phyloP scores from a whole-genome alignment of 2,888 invertebrate species.

The Cenopis cana region DNA sequence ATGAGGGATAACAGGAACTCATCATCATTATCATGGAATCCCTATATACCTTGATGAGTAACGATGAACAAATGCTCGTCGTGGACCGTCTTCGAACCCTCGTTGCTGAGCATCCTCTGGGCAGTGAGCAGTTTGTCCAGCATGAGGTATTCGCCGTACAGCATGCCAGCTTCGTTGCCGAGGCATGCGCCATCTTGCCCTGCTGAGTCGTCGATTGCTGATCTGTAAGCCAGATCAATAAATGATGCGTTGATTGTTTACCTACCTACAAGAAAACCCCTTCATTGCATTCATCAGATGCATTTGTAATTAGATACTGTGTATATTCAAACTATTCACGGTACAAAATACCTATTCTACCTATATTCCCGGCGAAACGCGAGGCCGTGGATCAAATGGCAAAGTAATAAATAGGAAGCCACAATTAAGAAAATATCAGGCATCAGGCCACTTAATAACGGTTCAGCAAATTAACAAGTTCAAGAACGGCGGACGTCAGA shows the following conservation, averaged over 20 bases:
- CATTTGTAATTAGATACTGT: too few relatives aligned
- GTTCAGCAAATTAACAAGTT: constrained; percentile 31
- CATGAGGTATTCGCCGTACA: constrained; percentile 96
- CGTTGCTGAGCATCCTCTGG: constrained; percentile 92
- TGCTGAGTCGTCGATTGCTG: constrained; percentile 65
- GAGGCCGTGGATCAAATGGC: neutral
- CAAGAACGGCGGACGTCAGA: constrained; percentile 7
- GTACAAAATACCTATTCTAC: neutral
- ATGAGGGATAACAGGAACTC: too few relatives aligned
- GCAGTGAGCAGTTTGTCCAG: constrained; percentile 93
- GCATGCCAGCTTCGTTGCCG: constrained; percentile 90
- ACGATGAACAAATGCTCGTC: constrained; percentile 99
- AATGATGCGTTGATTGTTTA: too few relatives aligned
- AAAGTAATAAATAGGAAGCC: constrained; percentile 21
- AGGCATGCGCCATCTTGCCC: constrained; percentile 84
- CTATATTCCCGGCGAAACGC: neutral
- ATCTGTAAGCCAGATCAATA: constrained; percentile 54
- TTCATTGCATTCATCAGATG: too few relatives aligned
- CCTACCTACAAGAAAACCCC: too few relatives aligned
- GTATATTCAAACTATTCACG: neutral
- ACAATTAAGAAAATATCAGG: too few relatives aligned
- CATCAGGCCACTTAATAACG: constrained; percentile 40
- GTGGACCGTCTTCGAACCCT: constrained; percentile 91
- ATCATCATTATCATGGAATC: too few relatives aligned
- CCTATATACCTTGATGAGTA: constrained; percentile 99